A percentile compares a stretch with the other conserved stretches of the same genome.
These are phyloP conservation scores for Drosophila birchii DNA, from an alignment of 2,888 invertebrate species.

Conservation along the genomic window DNA sequence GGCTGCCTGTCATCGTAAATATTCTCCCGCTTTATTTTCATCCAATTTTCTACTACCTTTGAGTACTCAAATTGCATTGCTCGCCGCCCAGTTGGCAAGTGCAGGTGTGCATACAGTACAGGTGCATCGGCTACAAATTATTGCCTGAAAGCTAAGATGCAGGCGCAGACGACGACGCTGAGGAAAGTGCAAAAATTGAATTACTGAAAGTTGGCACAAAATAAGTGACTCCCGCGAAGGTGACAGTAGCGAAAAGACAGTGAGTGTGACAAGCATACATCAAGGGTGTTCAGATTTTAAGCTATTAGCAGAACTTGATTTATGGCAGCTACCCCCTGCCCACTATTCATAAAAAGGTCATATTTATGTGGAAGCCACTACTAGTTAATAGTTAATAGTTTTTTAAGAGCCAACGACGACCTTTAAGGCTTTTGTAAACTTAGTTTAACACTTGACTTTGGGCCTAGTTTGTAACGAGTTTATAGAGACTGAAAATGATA, in stretches of 20 bases:
- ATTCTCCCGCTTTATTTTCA: slow-evolving; percentile 23
- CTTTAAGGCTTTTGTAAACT: slow-evolving; percentile 5
- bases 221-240: slow-evolving; percentile 31
- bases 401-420: not conserved
- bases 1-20: slow-evolving; percentile 46
- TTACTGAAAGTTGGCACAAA: slow-evolving; percentile 16
- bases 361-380: not conserved
- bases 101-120: slow-evolving; percentile 10
- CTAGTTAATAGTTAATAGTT: slow-evolving; percentile 4
- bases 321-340: not conserved
- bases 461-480: slow-evolving; percentile 1
- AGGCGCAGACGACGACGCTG: not conserved
- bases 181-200: slow-evolving; percentile 41
- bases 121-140: slow-evolving; percentile 35
- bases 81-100: slow-evolving; percentile 37
- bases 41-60: slow-evolving; percentile 37
- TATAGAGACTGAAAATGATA: not conserved
- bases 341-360: slow-evolving; percentile 8
- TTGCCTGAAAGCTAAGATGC: slow-evolving; percentile 4
- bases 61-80: slow-evolving; percentile 32
- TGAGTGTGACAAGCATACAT: slow-evolving; percentile 5
- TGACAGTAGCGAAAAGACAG: slow-evolving; percentile 16
- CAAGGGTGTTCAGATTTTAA: not conserved
- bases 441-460: not conserved
- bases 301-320: slow-evolving; percentile 6